Evolutionary conservation across 2,888 invertebrate genomes (phyloP).

Genomic region (Ceriagrion tenellum): DNA sequence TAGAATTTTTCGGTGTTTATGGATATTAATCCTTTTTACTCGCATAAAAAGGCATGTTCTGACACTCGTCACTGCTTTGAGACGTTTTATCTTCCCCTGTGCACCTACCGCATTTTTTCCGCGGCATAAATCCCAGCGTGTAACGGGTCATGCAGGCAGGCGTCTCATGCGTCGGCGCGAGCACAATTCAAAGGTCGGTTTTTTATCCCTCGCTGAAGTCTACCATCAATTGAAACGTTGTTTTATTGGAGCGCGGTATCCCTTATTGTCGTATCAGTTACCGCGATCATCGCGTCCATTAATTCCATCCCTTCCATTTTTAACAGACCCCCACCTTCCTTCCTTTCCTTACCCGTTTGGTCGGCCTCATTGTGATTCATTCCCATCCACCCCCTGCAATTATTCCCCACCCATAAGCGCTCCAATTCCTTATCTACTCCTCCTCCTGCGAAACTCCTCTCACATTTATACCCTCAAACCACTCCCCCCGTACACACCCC

Average conservation of each 20-base stretch:
- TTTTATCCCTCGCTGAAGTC: background rate
- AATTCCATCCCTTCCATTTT: conserved; percentile 28
- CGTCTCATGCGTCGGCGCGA: background rate
- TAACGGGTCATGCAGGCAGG: background rate
- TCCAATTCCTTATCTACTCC: conserved; percentile 11
- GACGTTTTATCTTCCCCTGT: too few relatives aligned
- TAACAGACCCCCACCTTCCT: background rate
- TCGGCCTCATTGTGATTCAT: conserved; percentile 29
- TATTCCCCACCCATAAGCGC: conserved; percentile 25
- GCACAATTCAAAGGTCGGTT: background rate
- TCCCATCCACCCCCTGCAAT: conserved; percentile 24
- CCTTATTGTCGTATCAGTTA: conserved; percentile 27
- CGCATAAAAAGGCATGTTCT: too few relatives aligned
- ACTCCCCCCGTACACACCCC: background rate
- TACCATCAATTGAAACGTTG: conserved; percentile 31
- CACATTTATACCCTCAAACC: background rate
- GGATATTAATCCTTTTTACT: too few relatives aligned
- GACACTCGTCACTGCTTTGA: too few relatives aligned
- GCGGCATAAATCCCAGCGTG: too few relatives aligned
- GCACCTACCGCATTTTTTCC: too few relatives aligned
- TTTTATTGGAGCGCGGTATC: conserved; percentile 5
- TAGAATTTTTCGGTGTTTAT: too few relatives aligned
- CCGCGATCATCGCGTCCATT: conserved; percentile 4
- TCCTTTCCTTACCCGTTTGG: background rate
- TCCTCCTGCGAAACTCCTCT: background rate